Evolutionary conservation across 2,113 vertebrate genomes (phyloP).

Genomic region (Motacilla tschutschensis): DNA sequence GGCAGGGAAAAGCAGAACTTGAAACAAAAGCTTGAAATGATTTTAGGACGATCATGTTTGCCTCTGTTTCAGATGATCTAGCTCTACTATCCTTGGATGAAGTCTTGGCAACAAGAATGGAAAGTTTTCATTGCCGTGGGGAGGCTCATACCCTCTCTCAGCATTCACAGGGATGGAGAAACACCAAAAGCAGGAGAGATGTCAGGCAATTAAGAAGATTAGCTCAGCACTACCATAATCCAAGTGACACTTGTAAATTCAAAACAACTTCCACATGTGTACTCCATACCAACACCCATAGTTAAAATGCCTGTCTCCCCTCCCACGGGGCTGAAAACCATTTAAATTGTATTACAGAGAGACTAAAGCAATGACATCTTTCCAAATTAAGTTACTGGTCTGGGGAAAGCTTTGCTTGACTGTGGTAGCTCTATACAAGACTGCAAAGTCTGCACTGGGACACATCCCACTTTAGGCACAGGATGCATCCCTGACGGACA

Average conservation of each 20-base stretch:
- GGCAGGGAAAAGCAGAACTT: constrained; percentile 39
- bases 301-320: background rate
- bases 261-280: constrained; percentile 26
- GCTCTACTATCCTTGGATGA: constrained; percentile 36
- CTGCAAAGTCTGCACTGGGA: background rate
- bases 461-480: background rate
- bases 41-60: constrained; percentile 52
- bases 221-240: constrained; percentile 33
- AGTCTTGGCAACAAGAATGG: constrained; percentile 62
- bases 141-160: background rate
- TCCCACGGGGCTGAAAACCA: background rate
- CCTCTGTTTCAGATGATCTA: constrained; percentile 54
- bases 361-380: background rate
- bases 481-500: background rate
- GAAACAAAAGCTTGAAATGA: constrained; percentile 30
- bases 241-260: constrained; percentile 39
- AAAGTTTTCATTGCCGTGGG: constrained; percentile 65
- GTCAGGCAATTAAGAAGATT: constrained; percentile 24
- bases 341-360: background rate
- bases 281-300: background rate
- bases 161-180: constrained; percentile 19
- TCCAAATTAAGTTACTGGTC: background rate
- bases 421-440: background rate
- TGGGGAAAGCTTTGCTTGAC: background rate
- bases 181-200: constrained; percentile 36